Evolutionary conservation across 2,888 invertebrate genomes (phyloP).

Genomic region (Drosophila nigritarsus): DNA sequence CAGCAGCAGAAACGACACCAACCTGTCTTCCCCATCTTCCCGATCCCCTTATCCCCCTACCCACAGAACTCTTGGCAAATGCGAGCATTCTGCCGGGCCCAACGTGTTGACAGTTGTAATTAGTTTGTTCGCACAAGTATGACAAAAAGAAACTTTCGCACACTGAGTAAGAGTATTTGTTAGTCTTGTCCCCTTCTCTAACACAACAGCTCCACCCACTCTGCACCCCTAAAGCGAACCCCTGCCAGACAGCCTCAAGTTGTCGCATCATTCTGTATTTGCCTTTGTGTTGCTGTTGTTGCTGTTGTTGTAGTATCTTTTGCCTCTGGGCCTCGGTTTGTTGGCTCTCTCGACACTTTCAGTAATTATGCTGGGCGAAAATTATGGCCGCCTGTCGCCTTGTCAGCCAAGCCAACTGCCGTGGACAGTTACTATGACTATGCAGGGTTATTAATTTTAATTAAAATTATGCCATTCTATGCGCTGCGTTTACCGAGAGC

Average conservation of each 20-base stretch:
- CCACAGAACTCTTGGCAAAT: background rate
- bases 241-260: constrained; percentile 28
- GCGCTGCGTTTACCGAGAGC: constrained; percentile 42
- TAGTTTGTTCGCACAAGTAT: constrained; percentile 81
- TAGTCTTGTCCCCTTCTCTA: constrained; percentile 20
- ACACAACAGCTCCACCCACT: background rate
- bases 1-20: constrained; percentile 35
- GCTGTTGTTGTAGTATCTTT: constrained; percentile 13
- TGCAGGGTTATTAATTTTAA: constrained; percentile 79
- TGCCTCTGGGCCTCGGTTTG: constrained; percentile 5
- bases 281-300: constrained; percentile 18
- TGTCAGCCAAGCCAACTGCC: constrained; percentile 48
- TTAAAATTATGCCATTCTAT: constrained; percentile 77
- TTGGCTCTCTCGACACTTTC: constrained; percentile 38
- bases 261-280: constrained; percentile 50
- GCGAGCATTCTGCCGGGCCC: constrained; percentile 17
- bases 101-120: constrained; percentile 81
- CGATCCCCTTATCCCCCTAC: background rate
- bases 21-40: constrained; percentile 23
- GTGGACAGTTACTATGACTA: constrained; percentile 21
- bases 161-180: constrained; percentile 52
- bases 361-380: constrained; percentile 74
- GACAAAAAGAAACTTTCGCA: constrained; percentile 74
- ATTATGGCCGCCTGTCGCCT: constrained; percentile 72
- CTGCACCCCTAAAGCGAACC: background rate